Evolutionary conservation across 2,888 invertebrate species (phyloP), one percentile per base, ranked within the genome.

Genomic region (Beris chalybata): DNA sequence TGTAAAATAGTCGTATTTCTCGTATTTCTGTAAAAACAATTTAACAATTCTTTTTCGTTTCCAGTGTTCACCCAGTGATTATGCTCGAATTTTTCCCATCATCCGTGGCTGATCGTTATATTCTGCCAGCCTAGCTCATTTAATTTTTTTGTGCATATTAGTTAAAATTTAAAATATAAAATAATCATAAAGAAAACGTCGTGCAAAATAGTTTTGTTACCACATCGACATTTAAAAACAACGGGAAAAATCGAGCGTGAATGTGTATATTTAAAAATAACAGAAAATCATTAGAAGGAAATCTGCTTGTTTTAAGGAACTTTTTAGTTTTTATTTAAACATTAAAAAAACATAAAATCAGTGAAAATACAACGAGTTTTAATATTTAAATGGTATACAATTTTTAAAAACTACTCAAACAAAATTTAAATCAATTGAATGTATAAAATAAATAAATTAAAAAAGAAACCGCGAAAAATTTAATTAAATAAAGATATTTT

Each of bases 251-350:
- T 48, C 58, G 30, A 59, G 58, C 48, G 58, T 59, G 47, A 57
- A 29, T 48, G 58, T 48, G 48, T 72, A 70, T 73, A 69, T 71
- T 72, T 74, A 71, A 70, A 69, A 72, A 73, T 70, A 75, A 74
- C 77, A 69, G 77, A 73, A 64, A 67, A 70, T 69, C 67, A 69
- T 69, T 65, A 69, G 67, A 53, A 31, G 53, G 64, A 59, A 70
- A 70, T 69, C 66, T 65, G 57, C 63, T 70, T 69, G 70, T 69
- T 65, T 70, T 69, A 70, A 70, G 9, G 9, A 38, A 38, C 38
- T 38, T 38, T 38, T 32, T 32, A 32, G 7, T 32, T 32, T 32
- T 38, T 38, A 38, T 38, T 38, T 38, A 38, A 38, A 7, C 38
- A 5, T 38, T n/a, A 38, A 1, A 38, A 38, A 38, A 38, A 7